A percentile compares a stretch with the other conserved stretches of the same genome.
Evolutionary conservation across 2,888 invertebrate species (phyloP).

Genomic region (Antheraea assamensis): DNA sequence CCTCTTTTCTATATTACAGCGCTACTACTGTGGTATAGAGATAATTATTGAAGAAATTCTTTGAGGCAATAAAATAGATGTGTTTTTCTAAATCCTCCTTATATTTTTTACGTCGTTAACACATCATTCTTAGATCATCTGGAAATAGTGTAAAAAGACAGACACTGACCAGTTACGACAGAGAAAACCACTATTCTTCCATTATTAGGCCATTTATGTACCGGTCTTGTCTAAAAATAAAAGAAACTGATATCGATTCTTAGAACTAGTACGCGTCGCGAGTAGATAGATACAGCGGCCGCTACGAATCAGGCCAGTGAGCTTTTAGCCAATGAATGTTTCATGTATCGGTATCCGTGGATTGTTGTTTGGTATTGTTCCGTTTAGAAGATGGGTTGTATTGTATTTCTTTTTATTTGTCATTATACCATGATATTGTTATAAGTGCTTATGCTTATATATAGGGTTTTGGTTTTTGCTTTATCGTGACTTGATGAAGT

Average conservation of each 20-base stretch:
- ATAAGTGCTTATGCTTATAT: not conserved
- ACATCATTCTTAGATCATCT: not conserved
- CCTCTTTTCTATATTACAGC: no score
- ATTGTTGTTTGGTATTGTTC: not conserved
- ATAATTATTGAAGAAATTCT: no score
- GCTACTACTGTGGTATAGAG: no score
- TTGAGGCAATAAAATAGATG: no score
- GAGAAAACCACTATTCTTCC: conserved; percentile 6
- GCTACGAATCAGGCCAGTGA: conserved; percentile 9
- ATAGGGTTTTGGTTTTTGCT: not conserved
- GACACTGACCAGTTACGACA: not conserved
- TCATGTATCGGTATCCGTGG: conserved; percentile 7
- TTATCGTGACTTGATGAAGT: not conserved
- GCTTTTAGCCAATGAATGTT: conserved; percentile 11
- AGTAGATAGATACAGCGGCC: not conserved
- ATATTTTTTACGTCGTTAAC: no score
- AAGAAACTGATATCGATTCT: not conserved
- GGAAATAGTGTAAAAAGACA: not conserved
- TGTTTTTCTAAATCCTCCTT: no score
- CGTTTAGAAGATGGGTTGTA: not conserved
- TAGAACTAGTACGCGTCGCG: conserved; percentile 6
- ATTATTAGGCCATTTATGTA: not conserved
- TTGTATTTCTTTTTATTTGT: not conserved
- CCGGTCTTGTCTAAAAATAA: conserved; percentile 1
- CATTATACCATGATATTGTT: not conserved